These are phyloP conservation scores for Leiothrix lutea DNA, from an alignment of 2,113 vertebrate genomes.

Conservation along the genomic window DNA sequence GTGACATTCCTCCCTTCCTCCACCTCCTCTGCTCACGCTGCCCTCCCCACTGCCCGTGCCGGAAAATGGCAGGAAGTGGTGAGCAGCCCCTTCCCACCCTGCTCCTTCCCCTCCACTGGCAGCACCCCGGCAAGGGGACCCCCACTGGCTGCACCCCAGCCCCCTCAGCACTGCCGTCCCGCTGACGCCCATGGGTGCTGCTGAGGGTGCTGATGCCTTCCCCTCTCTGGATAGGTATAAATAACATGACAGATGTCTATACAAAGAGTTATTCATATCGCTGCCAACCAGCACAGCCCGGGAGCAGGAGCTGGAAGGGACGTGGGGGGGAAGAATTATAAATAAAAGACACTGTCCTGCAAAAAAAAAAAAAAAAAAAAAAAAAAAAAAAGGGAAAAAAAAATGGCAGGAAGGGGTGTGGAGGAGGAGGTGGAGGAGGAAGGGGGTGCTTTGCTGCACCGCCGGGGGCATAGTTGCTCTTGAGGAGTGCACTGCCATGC, in stretches of 20 bases:
- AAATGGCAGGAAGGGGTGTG: background rate
- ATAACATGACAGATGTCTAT: conserved; percentile 64
- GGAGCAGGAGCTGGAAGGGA: conserved; percentile 26
- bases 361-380: background rate
- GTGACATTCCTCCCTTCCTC: background rate
- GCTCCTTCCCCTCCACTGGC: background rate
- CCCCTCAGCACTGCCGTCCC: background rate
- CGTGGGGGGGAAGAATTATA: background rate
- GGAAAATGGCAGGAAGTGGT: background rate
- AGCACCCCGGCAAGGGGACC: background rate
- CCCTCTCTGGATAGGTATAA: conserved; percentile 43
- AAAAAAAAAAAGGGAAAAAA: background rate
- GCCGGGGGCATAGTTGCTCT: background rate
- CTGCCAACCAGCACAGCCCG: conserved; percentile 40
- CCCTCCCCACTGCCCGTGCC: background rate
- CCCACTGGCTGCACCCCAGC: background rate
- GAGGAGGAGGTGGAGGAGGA: background rate
- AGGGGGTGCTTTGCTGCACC: background rate
- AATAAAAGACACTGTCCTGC: conserved; percentile 18
- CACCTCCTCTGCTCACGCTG: background rate
- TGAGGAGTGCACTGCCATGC: background rate
- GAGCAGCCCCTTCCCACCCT: background rate
- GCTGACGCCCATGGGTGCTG: conserved; percentile 3
- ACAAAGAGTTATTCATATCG: conserved; percentile 63
- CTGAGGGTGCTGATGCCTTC: conserved; percentile 2